Base-by-base conservation (phyloP, 1,140 invertebrate species). In the Batillaria attramentaria region DNA sequence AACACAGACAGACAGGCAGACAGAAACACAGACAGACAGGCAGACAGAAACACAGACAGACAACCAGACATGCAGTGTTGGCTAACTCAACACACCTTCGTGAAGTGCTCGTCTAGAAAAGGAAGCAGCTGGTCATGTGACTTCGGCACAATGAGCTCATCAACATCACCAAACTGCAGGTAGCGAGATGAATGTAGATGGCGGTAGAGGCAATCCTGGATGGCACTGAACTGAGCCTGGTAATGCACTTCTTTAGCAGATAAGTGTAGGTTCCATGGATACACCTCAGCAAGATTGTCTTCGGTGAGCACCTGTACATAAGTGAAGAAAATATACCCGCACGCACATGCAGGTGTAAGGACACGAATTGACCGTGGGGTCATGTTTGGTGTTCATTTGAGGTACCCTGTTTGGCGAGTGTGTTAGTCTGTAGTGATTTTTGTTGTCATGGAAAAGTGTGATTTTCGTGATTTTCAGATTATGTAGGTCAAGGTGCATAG, bases 171-270 rank as follows among this genome's bases (percentile, higher is more conserved):
- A n/a, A 57, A 62, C 37, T 62, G 57, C 3, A 75, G 50, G 72
- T 60, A 75, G 28, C 37, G 35, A 24, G 72, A 75, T 35, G 3
- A 2, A 28, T 39, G 42, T 39, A 75, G 57, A 6, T 75, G 54
- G 10, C 72, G 42, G 72, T 75, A 75, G 10, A 75, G 54, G 31
- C 72, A 75, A 37, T 75, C 72, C 72, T 75, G 72, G 57, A 75
- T 75, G 72, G 72, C 50, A 8, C 33, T 37, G 54, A 75, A 75
- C 72, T 75, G 72, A 1, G 31, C 72, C 72, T 5, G 39, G 72
- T 75, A 75, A 39, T 39, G 62, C 50, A 75, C 4, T 3, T 62
- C 54, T 20, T 8, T 24, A n/a, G 60, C 37, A 6, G 1, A 5
- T 57, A 57, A 16, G 57, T 75, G 72, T 37, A 75, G 18, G 72